A percentile compares a stretch with the other conserved stretches of the same genome.
phyloP scores from a whole-genome alignment of 2,113 vertebrate species.

The Rynchops niger region DNA sequence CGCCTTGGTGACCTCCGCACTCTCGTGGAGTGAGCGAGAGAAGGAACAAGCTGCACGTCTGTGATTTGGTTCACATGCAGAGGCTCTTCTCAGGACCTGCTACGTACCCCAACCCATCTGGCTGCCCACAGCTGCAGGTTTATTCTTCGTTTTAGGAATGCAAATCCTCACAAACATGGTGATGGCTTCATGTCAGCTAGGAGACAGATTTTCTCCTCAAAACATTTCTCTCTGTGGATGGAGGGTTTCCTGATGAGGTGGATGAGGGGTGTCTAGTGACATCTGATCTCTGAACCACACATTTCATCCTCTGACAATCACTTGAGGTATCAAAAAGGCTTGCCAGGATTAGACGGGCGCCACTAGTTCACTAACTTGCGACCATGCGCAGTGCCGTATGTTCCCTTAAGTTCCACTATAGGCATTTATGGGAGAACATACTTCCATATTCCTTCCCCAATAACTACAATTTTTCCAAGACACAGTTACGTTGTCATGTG shows the following conservation, averaged over 20 bases:
- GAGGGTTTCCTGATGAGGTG: background rate
- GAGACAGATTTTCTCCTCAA: background rate
- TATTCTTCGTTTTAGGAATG: slow-evolving; percentile 28
- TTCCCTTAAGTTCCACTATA: background rate
- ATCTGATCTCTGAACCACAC: background rate
- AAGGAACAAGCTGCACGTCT: background rate
- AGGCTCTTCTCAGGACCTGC: background rate
- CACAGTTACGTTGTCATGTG: background rate
- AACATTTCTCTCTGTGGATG: background rate
- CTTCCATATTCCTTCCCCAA: background rate
- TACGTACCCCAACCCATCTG: background rate
- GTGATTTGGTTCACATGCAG: background rate
- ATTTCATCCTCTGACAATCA: background rate
- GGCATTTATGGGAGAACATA: background rate
- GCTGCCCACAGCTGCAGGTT: background rate
- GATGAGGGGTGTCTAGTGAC: background rate
- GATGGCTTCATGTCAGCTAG: background rate
- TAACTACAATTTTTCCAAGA: background rate
- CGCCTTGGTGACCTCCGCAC: background rate
- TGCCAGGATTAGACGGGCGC: background rate
- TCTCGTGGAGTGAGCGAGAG: background rate
- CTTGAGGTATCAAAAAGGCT: background rate
- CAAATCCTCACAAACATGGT: accelerated
- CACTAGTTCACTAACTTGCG: background rate
- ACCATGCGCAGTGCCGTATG: accelerated